Conservation (phyloP, 1,140 invertebrate species). For the Lordiphosa stackelbergi region DNA sequence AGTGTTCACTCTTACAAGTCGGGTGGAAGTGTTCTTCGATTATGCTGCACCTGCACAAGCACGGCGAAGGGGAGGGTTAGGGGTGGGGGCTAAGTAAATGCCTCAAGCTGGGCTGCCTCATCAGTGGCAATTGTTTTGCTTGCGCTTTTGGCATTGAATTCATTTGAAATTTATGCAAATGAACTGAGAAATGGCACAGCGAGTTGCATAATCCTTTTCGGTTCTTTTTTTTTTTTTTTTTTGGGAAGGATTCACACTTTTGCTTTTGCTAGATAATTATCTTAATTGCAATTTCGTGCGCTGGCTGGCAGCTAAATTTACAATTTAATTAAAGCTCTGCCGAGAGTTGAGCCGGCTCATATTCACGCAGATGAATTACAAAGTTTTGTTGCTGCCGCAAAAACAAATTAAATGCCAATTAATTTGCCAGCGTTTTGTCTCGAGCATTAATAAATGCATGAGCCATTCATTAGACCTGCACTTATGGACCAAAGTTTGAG, state of each 20-base stretch:
- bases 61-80: neutral
- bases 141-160: slow-evolving; percentile 70
- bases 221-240: neutral
- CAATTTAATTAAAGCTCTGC: slow-evolving; percentile 60
- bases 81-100: neutral
- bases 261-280: slow-evolving; percentile 69
- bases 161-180: slow-evolving; percentile 72
- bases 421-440: slow-evolving; percentile 55
- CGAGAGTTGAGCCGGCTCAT: too few species aligned
- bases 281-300: slow-evolving; percentile 68
- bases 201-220: neutral
- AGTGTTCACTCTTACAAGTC: slow-evolving; percentile 50
- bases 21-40: slow-evolving; percentile 4
- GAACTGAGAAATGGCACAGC: slow-evolving; percentile 16
- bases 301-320: slow-evolving; percentile 39
- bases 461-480: slow-evolving; percentile 59
- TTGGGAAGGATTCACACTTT: slow-evolving; percentile 39
- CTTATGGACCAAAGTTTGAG: slow-evolving; percentile 42
- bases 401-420: slow-evolving; percentile 72
- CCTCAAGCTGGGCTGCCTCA: slow-evolving; percentile 35
- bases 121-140: slow-evolving; percentile 69
- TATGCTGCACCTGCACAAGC: slow-evolving; percentile 3
- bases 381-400: slow-evolving; percentile 31
- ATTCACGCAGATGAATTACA: slow-evolving; percentile 1
- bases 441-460: slow-evolving; percentile 67